Base-by-base conservation (phyloP, 2,888 invertebrate genomes). In the Aspidiotus destructor region DNA sequence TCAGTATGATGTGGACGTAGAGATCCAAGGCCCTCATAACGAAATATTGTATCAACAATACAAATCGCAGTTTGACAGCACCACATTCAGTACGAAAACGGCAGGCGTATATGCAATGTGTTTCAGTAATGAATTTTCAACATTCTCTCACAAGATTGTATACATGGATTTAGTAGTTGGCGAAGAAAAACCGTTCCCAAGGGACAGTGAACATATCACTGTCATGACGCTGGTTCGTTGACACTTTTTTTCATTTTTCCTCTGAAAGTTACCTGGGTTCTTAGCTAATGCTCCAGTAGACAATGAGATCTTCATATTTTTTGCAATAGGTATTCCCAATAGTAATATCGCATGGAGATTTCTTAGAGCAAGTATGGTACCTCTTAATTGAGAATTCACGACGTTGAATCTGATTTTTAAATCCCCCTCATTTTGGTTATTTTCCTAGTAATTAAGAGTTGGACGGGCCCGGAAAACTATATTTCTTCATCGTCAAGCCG, bases 91-190 rank as follows among this genome's bases (percentile, higher is more conserved):
- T 61, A 85, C 95, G 8, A 82, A 86, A 72, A 77, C 81, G 53
- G 73, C 83, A 74, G 95, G 95, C 71, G 81, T 88, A 0, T 93
- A 92, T 76, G 85, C 86, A 72, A 89, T 89, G 11, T 97, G 99
- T 80, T 99, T 99, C 79, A 95, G 96, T 77, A 99, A 99, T 80
- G 96, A 99, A 78, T 99, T 99, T 78, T 98, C 98, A 61, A 97
- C 98, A 68, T 97, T 98, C 79, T 93, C 96, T 8, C 98, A 99
- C 77, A 99, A 99, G 80, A 84, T 97, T 72, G 93, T 99, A 40
- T 99, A 98, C 79, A 92, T 99, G 87, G 97, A 97, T 78, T 88
- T 98, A 75, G 92, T 94, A 85, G 92, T 94, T 41, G 96, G 96
- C 5, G 93, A 95, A 16, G 94, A 95, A 77, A 83, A 85, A 60